Base-by-base conservation (phyloP, 2,113 vertebrate species). In the Pachycephala philippinensis region DNA sequence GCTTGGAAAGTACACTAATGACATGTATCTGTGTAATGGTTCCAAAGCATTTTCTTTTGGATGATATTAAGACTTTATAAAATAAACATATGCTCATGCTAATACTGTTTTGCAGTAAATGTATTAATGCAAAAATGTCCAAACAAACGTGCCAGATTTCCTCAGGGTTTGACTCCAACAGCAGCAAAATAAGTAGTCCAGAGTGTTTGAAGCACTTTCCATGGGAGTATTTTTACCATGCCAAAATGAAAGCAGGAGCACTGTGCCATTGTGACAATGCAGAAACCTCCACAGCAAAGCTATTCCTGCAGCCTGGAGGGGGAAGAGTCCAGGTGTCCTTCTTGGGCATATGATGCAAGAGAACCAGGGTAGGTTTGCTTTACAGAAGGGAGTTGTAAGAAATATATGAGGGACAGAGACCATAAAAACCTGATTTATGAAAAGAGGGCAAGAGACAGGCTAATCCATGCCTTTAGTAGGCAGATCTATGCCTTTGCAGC, bases 41-140 rank as follows among this genome's bases (percentile, higher is more conserved):
- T 96, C 91, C 95, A 95, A 95, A 97, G 72, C 63, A 92, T 95
- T 97, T 95, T 92, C 66, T 87, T 95, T 92, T 94, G 92, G 94
- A 94, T 80, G 84, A 89, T 94, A 92, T 95, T 95, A 93, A 91
- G 79, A 93, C 75, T 97, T 93, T 93, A 93, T 95, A 96, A 96
- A 97, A 94, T 87, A 97, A 95, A 97, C 95, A 95, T 87, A 95
- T 97, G 92, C 40, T 95, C 89, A 80, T 56, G 35, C 27, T 92
- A 96, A 91, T 95, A 93, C 61, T 79, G 69, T 93, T 95, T 96
- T 95, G 87, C 93, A 95, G 61, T 82, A 95, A 96, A 78, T 80
- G 77, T 83, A 92, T 93, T 95, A 94, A 95, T 87, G 71, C 84
- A 95, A 95, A 96, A 92, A 96, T 80, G 61, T 92, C 47, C 66